Evolutionary conservation across 2,888 invertebrate species (phyloP).

Genomic region (Platycheirus rosarum): DNA sequence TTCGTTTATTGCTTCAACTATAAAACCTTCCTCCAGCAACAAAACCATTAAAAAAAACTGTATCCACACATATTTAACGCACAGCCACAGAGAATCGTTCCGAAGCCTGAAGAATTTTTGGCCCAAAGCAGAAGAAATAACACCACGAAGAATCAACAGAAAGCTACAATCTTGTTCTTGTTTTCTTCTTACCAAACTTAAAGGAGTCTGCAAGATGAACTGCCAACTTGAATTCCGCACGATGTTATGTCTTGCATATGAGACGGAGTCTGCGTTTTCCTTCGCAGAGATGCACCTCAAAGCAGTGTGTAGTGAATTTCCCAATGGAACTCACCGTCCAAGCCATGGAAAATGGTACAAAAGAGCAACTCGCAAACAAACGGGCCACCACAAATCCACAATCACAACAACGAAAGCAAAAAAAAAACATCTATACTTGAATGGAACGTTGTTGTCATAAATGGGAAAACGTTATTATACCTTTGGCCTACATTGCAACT

Average conservation of each 20-base stretch:
- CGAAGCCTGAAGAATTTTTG: background rate
- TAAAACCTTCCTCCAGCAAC: conserved; percentile 58
- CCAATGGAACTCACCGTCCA: conserved; percentile 38
- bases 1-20: conserved; percentile 65
- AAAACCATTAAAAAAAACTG: conserved; percentile 50
- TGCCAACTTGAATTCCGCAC: conserved; percentile 56
- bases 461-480: conserved; percentile 70
- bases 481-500: conserved; percentile 68
- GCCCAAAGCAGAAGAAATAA: conserved; percentile 35
- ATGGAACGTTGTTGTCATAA: conserved; percentile 62
- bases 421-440: conserved; percentile 61
- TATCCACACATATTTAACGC: conserved; percentile 40
- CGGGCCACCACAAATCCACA: conserved; percentile 38
- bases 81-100: conserved; percentile 46
- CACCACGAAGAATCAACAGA: conserved; percentile 47
- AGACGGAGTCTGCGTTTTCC: background rate
- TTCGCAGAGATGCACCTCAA: conserved; percentile 11
- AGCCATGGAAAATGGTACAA: conserved; percentile 51
- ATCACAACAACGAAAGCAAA: conserved; percentile 32
- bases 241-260: conserved; percentile 39
- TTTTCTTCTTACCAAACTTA: conserved; percentile 28
- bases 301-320: no score
- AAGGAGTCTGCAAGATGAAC: conserved; percentile 11
- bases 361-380: conserved; percentile 46
- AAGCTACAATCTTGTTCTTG: conserved; percentile 41